Conservation (phyloP, 1,140 invertebrate species). For the Drosophila paulistorum region DNA sequence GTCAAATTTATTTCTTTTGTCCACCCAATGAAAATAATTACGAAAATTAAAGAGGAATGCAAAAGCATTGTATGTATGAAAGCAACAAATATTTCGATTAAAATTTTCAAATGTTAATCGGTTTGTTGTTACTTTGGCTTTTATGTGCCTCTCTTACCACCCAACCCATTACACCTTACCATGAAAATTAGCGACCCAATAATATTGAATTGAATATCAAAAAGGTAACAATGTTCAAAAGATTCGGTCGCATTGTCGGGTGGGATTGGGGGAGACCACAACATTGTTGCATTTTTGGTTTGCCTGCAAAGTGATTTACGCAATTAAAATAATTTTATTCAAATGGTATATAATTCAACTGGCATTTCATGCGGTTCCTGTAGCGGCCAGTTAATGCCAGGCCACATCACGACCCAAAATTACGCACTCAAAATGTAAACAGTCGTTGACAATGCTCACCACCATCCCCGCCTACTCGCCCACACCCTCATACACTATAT, state of each 20-base stretch:
- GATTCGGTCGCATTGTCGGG: too few relatives aligned
- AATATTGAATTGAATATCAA: too few relatives aligned
- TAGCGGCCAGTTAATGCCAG: slow-evolving; percentile 53
- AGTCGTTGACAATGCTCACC: too few relatives aligned
- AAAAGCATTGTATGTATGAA: slow-evolving; percentile 54
- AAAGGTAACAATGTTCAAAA: too few relatives aligned
- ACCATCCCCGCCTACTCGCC: too few relatives aligned
- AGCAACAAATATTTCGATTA: slow-evolving; percentile 65
- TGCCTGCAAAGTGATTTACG: slow-evolving; percentile 77
- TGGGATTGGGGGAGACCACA: slow-evolving; percentile 35
- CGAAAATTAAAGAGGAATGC: slow-evolving; percentile 55
- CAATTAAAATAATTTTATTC: slow-evolving; percentile 81
- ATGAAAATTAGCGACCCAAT: too few relatives aligned
- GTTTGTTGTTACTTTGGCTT: slow-evolving; percentile 34
- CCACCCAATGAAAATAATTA: slow-evolving; percentile 71
- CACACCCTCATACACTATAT: background rate
- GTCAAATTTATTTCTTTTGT: slow-evolving; percentile 67
- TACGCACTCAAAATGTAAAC: background rate
- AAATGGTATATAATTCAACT: slow-evolving; percentile 79
- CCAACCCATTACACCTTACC: too few relatives aligned
- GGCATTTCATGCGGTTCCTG: slow-evolving; percentile 67
- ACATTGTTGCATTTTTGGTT: slow-evolving; percentile 75
- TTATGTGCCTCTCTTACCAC: too few relatives aligned
- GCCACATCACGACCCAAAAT: slow-evolving; percentile 42
- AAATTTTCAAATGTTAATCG: slow-evolving; percentile 54